phyloP scores from a whole-genome alignment of 2,113 vertebrate species.

The Petromus typicus region DNA sequence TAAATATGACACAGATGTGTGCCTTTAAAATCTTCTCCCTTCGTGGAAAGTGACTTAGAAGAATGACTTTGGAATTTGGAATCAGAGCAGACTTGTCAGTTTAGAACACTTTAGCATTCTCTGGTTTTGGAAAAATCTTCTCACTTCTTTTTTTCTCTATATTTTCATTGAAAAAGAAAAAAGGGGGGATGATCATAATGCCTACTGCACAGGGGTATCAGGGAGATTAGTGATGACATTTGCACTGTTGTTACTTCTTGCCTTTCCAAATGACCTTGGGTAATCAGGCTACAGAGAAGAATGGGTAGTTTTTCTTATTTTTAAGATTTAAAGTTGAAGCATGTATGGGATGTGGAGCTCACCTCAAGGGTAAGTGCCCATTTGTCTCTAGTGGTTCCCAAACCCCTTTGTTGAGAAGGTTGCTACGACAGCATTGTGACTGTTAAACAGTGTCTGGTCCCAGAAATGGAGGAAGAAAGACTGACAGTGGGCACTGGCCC shows the following conservation, averaged over 20 bases:
- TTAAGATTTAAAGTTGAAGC: not conserved
- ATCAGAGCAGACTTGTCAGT: not conserved
- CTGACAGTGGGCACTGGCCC: not conserved
- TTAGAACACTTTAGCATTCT: not conserved
- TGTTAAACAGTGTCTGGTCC: not conserved
- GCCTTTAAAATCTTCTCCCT: constrained; percentile 4
- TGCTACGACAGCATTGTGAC: not conserved
- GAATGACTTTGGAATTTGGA: constrained; percentile 35
- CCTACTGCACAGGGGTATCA: not conserved
- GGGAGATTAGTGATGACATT: not conserved
- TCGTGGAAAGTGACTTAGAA: constrained; percentile 1
- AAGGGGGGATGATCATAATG: not conserved
- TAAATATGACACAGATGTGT: not conserved
- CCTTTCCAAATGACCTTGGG: not conserved
- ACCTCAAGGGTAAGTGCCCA: not conserved
- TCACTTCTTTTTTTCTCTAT: not conserved
- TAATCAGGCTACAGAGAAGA: constrained; percentile 27
- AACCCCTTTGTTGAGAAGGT: not conserved
- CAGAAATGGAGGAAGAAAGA: not conserved
- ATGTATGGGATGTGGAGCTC: not conserved
- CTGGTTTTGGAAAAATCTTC: not conserved
- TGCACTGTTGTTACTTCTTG: not conserved
- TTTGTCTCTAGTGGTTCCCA: not conserved
- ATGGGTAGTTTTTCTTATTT: constrained; percentile 2
- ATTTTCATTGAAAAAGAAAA: not conserved